phyloP scores from a whole-genome alignment of 2,113 vertebrate genomes.

The Mobula hypostoma region DNA sequence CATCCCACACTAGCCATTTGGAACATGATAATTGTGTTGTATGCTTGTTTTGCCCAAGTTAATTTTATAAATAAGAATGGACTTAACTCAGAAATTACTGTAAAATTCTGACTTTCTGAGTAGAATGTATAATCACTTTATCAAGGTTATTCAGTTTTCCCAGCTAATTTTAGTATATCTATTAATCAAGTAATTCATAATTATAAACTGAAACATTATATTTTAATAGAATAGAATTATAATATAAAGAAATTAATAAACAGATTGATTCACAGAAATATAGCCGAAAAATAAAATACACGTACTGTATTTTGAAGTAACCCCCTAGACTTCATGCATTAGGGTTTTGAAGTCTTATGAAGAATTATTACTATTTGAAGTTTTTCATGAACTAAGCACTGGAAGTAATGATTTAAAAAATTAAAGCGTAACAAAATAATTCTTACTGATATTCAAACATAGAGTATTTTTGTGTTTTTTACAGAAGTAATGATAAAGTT shows the following conservation, averaged over 20 bases:
- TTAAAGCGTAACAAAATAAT: neutral
- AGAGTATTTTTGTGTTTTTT: neutral
- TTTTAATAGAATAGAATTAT: neutral
- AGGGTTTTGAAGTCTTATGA: neutral
- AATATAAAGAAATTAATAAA: neutral
- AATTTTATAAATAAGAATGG: neutral
- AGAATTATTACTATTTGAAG: neutral
- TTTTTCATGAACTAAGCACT: neutral
- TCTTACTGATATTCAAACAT: neutral
- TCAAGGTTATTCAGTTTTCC: neutral
- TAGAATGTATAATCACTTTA: neutral
- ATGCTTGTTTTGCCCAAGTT: neutral
- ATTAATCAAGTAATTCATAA: neutral
- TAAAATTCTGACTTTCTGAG: slow-evolving; percentile 4
- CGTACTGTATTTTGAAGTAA: neutral
- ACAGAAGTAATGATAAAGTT: neutral
- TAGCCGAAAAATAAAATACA: neutral
- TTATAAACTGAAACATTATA: neutral
- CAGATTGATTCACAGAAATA: neutral
- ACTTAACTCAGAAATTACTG: neutral
- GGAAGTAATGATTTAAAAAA: neutral
- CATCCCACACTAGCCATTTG: neutral
- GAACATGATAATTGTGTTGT: neutral
- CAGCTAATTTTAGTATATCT: neutral
- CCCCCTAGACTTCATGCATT: neutral